Percentiles rank a stretch among this genome's conserved stretches.
phyloP scores from a whole-genome alignment of 2,797 vertebrate species.

The Galagoides demidoff region DNA sequence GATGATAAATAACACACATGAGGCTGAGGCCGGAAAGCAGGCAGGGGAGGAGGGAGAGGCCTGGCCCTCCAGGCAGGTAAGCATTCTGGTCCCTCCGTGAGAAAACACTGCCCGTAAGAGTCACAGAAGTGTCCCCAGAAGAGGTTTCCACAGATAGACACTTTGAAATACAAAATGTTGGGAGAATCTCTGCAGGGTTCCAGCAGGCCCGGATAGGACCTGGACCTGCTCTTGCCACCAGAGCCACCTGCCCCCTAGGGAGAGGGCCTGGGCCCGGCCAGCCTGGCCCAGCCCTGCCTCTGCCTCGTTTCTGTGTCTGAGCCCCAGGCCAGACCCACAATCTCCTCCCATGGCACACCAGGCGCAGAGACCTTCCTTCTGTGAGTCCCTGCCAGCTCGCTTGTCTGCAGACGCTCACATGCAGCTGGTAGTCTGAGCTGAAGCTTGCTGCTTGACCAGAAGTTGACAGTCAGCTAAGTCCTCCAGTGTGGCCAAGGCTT shows the following conservation, averaged over 20 bases:
- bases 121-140: constrained; percentile 71
- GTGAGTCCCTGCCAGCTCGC: neutral
- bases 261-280: constrained; percentile 65
- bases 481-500: neutral
- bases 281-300: constrained; percentile 60
- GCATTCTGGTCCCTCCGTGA: constrained; percentile 56
- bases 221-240: neutral
- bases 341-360: fast-evolving
- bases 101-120: constrained; percentile 68
- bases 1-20: fast-evolving
- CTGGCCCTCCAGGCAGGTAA: constrained; percentile 35
- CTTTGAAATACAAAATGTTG: constrained; percentile 73
- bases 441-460: neutral
- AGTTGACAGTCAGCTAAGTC: fast-evolving
- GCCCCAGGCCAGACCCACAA: fast-evolving
- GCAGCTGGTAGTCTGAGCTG: neutral
- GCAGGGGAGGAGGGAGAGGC: constrained; percentile 38
- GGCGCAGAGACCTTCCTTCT: no score
- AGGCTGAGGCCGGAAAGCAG: neutral
- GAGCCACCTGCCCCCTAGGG: neutral
- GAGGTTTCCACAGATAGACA: constrained; percentile 75
- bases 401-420: fast-evolving
- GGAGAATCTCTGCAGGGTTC: constrained; percentile 57
- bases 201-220: constrained; percentile 71
- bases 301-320: neutral